Evolutionary conservation across 1,140 invertebrate genomes (phyloP), one percentile per base, ranked within the genome.

Genomic region (Hycleus cichorii): DNA sequence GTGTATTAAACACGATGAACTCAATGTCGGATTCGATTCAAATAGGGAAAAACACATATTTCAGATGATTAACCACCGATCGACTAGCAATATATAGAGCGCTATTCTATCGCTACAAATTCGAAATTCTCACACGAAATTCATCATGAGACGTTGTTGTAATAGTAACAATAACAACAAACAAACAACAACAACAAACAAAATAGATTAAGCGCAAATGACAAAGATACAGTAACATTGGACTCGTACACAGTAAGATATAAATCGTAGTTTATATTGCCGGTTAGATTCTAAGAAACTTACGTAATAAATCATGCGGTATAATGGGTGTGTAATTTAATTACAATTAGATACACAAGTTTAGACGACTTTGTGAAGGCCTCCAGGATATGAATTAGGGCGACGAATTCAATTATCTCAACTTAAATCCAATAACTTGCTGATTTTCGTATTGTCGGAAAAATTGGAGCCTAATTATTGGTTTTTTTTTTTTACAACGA

Each of bases 331-430:
- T 65, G 64, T 65, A 67, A 67, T 67, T 67, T 67, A 65, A 67
- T 67, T 67, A 67, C 65, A 67, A 67, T 67, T 67, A 67, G 64
- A 67, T 67, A 65, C 59, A 67, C 64, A 66, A 65, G 42, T 65
- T 60, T 56, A 50, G 58, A 43, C 52, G 60, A 65, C 64, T 59
- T 58, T 53, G 64, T 55, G 52, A 53, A 59, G 49, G 47, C 45
- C 4, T 5, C 47, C 43, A 49, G 48, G 57, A 62, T 53, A 53
- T 59, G 56, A 59, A 62, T 62, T 62, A 58, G 53, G 51, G 51
- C 60, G 60, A 55, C 52, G 44, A 55, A 47, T 55, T 55, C 45
- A 55, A 55, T 61, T 53, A 53, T 53, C 32, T 32, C 32, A 32
- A 32, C 32, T 5, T 32, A 32, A 32, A 32, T 18, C 18, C 18